Base-by-base conservation (phyloP, 2,888 invertebrate genomes). In the Chironomus riparius region DNA sequence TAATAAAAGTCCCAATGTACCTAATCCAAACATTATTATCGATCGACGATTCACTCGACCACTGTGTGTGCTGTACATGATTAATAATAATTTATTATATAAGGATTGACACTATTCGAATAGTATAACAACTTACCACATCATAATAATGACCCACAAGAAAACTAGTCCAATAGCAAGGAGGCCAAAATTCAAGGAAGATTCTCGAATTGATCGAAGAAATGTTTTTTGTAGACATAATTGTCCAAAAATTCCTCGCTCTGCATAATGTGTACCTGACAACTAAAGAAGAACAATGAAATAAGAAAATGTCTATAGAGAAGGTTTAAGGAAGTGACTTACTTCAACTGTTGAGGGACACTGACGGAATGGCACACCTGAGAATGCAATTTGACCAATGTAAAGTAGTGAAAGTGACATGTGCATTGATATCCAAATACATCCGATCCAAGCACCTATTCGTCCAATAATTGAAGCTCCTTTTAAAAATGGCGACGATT, bases 401-500 rank as follows among this genome's bases (percentile, higher is more conserved):
- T 84, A 84, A 21, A 81, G 82, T 76, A 83, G 77, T 12, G 84
- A 83, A 65, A 84, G 78, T 47, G 82, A 83, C 15, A 83, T 84
- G 78, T 84, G 84, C 72, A 84, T 77, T 18, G 84, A 83, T 71
- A 83, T 80, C 84, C 85, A 84, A 77, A 84, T 80, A 48, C 83
- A 81, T 47, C 82, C 81, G 22, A 84, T 78, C 83, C 83, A 84
- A 6, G 85, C 83, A 24, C 83, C 83, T 76, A 84, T 81, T 77
- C 85, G 82, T 68, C 85, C 82, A 18, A 84, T 79, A 50, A 84
- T 81, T 78, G 82, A 81, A 77, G 84, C 85, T 78, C 84, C 84
- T 82, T 84, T 84, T 79, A 84, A 83, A 79, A 84, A 83, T 78
- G 84, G 84, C 76, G 84, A 83, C 72, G 84, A 81, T 68, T 83